Evolutionary conservation across 2,888 invertebrate species (phyloP), one percentile per base, ranked within the genome.

Genomic region (Xestia ashworthii): DNA sequence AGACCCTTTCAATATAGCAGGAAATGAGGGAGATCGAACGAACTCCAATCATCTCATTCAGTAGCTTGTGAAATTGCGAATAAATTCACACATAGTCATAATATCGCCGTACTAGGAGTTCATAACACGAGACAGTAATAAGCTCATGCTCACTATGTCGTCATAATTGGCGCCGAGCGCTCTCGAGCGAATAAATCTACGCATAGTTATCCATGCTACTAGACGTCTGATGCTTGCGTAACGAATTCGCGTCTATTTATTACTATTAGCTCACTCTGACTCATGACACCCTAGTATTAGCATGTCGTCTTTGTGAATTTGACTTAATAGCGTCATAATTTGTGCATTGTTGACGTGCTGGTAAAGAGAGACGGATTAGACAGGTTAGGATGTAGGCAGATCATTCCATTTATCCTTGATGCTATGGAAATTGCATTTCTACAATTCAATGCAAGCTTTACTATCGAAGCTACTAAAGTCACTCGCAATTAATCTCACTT

Each of bases 161-260:
- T 84, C 84, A 88, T 79, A 80, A 79, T 81, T 80, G 89, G 78
- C 87, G 83, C 78, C 89, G 68, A 71, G 81, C 84, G 77, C 76
- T 86, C 81, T 86, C 78, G 76, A 86, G 79, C 79, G 78, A 75
- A 84, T 88, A 89, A 89, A 84, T 88, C 81, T 83, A 82, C 68
- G 78, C 81, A 77, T 79, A 89, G 66, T 82, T 88, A 82, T 81
- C 83, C 67, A 78, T 32, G 87, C 83, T 77, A 83, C 74, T 75
- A 88, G 89, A 77, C 74, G 81, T 80, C 82, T 82, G 74, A 79
- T 53, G 84, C 76, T 88, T 88, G 82, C 88, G 88, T 84, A 86
- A 88, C 84, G 76, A 78, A 77, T 82, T 88, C 44, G 73, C 81
- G 77, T 82, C 81, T 87, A 80, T 87, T 87, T 88, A 83, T 88